A percentile compares a stretch with the other conserved stretches of the same genome.
These are phyloP conservation scores for Lissonota sp. DNA, from an alignment of 2,888 invertebrate genomes.

Conservation along the genomic window DNA sequence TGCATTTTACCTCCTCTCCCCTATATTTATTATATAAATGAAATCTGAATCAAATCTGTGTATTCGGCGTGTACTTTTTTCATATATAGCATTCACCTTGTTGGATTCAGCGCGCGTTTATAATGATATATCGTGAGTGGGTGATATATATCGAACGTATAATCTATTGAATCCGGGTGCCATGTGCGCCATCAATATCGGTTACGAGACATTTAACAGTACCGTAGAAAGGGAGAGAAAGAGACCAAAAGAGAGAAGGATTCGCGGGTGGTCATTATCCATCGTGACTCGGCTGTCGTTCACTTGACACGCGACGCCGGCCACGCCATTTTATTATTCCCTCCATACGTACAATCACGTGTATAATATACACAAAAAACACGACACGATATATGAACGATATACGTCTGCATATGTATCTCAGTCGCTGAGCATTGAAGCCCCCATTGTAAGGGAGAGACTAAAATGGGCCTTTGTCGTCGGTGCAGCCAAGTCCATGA, in stretches of 20 bases:
- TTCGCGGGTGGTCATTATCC: conserved; percentile 61
- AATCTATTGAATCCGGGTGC: conserved; percentile 55
- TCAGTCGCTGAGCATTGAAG: too few relatives aligned
- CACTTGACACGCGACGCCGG: conserved; percentile 67
- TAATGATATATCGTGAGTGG: conserved; percentile 27
- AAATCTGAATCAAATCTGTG: conserved; percentile 3
- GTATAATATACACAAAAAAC: conserved; percentile 17
- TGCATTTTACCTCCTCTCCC: too few relatives aligned
- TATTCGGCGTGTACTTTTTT: conserved; percentile 5
- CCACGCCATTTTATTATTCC: conserved; percentile 56
- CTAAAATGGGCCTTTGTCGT: too few relatives aligned
- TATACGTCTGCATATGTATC: not conserved
- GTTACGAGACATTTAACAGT: conserved; percentile 57
- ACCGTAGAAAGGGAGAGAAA: conserved; percentile 18
- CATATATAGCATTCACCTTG: conserved; percentile 16
- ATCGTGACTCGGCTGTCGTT: conserved; percentile 65
- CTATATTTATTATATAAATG: not conserved
- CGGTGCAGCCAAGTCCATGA: too few relatives aligned
- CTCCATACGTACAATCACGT: not conserved
- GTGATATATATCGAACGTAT: conserved; percentile 39
- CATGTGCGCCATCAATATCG: conserved; percentile 58
- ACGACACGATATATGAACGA: not conserved
- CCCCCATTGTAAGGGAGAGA: too few relatives aligned
- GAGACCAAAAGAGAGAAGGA: conserved; percentile 3
- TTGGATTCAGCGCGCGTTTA: conserved; percentile 1